Conservation (phyloP, 2,113 vertebrate genomes). For the Micronisus gabar region DNA sequence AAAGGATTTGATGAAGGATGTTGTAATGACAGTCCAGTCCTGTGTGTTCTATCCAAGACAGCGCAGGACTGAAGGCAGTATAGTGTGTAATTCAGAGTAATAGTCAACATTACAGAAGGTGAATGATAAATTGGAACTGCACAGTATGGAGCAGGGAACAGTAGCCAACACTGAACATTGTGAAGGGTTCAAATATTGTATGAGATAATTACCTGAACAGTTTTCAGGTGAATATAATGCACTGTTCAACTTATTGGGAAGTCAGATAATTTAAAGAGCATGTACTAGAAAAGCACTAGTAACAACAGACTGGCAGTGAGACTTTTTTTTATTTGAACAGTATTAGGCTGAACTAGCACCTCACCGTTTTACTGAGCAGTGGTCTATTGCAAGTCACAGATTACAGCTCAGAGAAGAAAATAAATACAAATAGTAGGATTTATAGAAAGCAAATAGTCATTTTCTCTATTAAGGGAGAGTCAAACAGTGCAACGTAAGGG, state of each 20-base stretch:
- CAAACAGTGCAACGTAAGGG: neutral
- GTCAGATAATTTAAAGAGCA: neutral
- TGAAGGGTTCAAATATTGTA: neutral
- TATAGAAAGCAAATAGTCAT: constrained; percentile 24
- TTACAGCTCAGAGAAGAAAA: neutral
- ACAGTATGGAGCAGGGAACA: neutral
- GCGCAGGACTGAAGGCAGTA: accelerated
- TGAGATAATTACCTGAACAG: constrained; percentile 13
- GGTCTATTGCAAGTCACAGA: constrained; percentile 16
- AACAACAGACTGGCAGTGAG: neutral
- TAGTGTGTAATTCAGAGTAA: neutral
- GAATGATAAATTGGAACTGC: neutral
- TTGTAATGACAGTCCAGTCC: neutral
- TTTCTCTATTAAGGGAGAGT: constrained; percentile 32
- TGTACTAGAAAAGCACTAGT: neutral
- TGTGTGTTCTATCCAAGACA: neutral
- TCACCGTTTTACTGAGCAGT: neutral
- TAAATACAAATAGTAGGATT: neutral
- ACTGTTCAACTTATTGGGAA: neutral
- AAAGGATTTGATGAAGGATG: neutral
- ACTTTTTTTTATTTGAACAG: neutral
- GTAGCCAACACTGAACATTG: neutral
- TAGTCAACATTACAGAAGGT: neutral
- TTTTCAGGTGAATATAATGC: neutral
- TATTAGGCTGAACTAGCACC: constrained; percentile 5